phyloP scores from a whole-genome alignment of 2,888 invertebrate species.

The Perizoma flavofasciatum region DNA sequence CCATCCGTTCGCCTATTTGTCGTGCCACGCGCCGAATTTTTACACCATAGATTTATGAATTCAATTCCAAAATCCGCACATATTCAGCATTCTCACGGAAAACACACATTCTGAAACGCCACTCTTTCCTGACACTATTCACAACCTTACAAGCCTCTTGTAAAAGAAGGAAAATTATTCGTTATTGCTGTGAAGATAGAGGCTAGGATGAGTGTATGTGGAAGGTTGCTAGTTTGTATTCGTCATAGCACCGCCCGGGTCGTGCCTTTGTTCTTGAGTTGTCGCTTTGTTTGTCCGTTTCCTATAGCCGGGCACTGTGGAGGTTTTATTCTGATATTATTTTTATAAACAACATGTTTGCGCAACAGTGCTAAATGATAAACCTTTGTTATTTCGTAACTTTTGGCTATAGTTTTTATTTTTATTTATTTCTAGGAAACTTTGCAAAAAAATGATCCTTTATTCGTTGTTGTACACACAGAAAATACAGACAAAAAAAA shows the following conservation, averaged over 20 bases:
- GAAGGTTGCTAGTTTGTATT: slow-evolving; percentile 50
- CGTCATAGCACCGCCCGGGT: slow-evolving; percentile 54
- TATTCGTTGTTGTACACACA: too few species aligned
- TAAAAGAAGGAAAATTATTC: slow-evolving; percentile 30
- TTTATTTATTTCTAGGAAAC: too few species aligned
- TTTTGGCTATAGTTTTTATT: too few species aligned
- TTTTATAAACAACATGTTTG: slow-evolving; percentile 54
- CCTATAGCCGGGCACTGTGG: slow-evolving; percentile 49
- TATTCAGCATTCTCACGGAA: slow-evolving; percentile 45
- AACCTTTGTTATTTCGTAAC: too few species aligned
- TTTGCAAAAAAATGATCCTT: too few species aligned
- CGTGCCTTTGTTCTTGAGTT: slow-evolving; percentile 63
- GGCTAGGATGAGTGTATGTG: slow-evolving; percentile 25
- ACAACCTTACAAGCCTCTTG: slow-evolving; percentile 22
- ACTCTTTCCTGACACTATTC: slow-evolving; percentile 41
- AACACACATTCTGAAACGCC: slow-evolving; percentile 55
- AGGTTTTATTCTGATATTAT: slow-evolving; percentile 55
- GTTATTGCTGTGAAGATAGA: slow-evolving; percentile 33
- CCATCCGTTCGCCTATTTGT: too few species aligned
- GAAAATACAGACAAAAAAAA: too few species aligned
- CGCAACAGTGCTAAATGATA: background rate
- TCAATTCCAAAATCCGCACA: slow-evolving; percentile 45
- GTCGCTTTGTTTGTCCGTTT: slow-evolving; percentile 62
- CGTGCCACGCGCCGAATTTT: background rate
- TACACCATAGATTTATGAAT: background rate